Evolutionary conservation across 1,140 invertebrate genomes (phyloP).

Genomic region (Drosophila subobscura): DNA sequence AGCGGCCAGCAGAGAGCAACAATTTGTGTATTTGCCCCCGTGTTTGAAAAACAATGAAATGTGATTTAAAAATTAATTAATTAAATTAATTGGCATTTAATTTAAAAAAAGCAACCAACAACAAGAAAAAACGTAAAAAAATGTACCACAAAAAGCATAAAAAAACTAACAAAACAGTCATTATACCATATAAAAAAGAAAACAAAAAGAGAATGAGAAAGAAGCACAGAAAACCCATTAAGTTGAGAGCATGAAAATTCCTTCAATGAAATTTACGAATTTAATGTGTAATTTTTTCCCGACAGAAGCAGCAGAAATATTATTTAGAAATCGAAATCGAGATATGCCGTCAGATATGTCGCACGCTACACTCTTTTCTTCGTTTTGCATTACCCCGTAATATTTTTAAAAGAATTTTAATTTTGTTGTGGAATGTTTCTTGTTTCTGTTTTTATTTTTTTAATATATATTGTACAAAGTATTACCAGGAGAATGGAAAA

Average conservation of each 20-base stretch:
- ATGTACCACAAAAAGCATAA: slow-evolving; percentile 38
- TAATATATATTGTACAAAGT: slow-evolving; percentile 63
- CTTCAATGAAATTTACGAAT: slow-evolving; percentile 82
- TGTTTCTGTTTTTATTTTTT: slow-evolving; percentile 21
- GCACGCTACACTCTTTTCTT: slow-evolving; percentile 14
- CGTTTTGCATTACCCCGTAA: slow-evolving; percentile 21
- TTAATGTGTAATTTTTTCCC: slow-evolving; percentile 66
- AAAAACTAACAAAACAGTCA: slow-evolving; percentile 74
- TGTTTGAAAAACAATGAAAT: slow-evolving; percentile 81
- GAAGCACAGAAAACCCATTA: slow-evolving; percentile 37
- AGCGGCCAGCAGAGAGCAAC: slow-evolving; percentile 53
- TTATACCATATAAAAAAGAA: slow-evolving; percentile 67
- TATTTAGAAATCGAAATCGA: no score
- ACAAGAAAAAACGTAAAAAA: slow-evolving; percentile 41
- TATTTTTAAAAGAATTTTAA: background rate
- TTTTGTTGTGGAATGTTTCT: slow-evolving; percentile 63
- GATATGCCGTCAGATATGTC: no score
- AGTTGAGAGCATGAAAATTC: slow-evolving; percentile 74
- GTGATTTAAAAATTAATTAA: slow-evolving; percentile 83
- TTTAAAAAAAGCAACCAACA: slow-evolving; percentile 61
- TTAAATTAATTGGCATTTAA: slow-evolving; percentile 83
- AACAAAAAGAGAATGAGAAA: slow-evolving; percentile 2
- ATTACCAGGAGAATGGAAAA: slow-evolving; percentile 46
- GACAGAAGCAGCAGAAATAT: slow-evolving; percentile 42
- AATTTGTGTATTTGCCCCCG: slow-evolving; percentile 69